phyloP scores from a whole-genome alignment of 1,140 invertebrate genomes.

The Idris sp. region DNA sequence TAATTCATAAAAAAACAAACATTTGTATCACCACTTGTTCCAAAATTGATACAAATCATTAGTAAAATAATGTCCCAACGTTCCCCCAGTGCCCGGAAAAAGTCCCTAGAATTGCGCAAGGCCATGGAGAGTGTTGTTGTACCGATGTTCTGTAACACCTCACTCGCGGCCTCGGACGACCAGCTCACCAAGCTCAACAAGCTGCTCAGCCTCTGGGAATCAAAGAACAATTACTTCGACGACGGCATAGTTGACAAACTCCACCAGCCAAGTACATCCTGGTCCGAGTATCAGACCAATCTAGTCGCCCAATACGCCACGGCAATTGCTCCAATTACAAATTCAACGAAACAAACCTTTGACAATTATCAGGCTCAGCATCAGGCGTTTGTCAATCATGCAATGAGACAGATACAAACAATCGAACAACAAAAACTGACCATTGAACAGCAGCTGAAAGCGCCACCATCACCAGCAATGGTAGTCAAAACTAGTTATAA shows the following conservation, averaged over 20 bases:
- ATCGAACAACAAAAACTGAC: slow-evolving; percentile 88
- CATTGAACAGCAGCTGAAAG: slow-evolving; percentile 83
- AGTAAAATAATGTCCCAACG: slow-evolving; percentile 32
- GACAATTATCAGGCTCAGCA: slow-evolving; percentile 94
- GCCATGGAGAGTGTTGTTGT: slow-evolving; percentile 95
- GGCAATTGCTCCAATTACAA: slow-evolving; percentile 86
- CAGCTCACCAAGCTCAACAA: slow-evolving; percentile 94
- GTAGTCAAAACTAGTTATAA: too few species aligned
- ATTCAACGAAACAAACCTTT: slow-evolving; percentile 86
- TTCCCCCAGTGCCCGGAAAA: slow-evolving; percentile 90
- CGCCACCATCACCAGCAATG: slow-evolving; percentile 70
- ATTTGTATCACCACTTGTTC: slow-evolving; percentile 20
- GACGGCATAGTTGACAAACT: slow-evolving; percentile 90
- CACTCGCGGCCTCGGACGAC: slow-evolving; percentile 89
- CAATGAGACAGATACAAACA: slow-evolving; percentile 91
- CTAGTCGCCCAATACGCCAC: slow-evolving; percentile 87
- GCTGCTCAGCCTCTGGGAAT: slow-evolving; percentile 95
- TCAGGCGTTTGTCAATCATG: slow-evolving; percentile 95
- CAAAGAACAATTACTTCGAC: slow-evolving; percentile 96
- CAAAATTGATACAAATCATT: slow-evolving; percentile 14
- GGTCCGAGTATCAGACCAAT: slow-evolving; percentile 90
- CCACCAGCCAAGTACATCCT: slow-evolving; percentile 86
- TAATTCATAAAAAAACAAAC: too few species aligned
- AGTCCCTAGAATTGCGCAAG: slow-evolving; percentile 93
- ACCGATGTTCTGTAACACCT: slow-evolving; percentile 97